These are phyloP conservation scores for Acanthoscelides obtectus DNA, from an alignment of 2,888 invertebrate genomes.

Conservation along the genomic window DNA sequence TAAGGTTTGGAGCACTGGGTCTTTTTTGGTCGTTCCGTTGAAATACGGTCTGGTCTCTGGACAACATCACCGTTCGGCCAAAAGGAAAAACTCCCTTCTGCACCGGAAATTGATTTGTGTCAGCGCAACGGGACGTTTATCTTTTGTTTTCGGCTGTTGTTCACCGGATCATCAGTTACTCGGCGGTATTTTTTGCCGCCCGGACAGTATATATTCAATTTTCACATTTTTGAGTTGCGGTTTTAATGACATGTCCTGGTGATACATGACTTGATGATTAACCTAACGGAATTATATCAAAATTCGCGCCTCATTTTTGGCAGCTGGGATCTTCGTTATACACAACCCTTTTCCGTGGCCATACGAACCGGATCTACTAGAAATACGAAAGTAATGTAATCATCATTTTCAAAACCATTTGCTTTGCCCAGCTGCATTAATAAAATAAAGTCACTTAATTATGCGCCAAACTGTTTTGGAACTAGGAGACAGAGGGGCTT, in stretches of 20 bases:
- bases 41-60: not conserved
- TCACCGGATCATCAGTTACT: not conserved
- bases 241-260: not conserved
- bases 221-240: not conserved
- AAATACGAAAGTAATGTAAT: no score
- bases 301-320: no score
- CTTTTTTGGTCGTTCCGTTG: not conserved
- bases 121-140: not conserved
- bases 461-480: no score
- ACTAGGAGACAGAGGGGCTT: not conserved
- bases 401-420: no score
- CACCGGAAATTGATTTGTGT: not conserved
- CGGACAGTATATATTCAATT: not conserved
- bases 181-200: not conserved
- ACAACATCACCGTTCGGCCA: not conserved
- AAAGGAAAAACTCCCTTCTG: not conserved
- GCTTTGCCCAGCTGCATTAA: no score
- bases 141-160: not conserved
- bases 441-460: no score
- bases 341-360: no score
- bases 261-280: no score
- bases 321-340: no score
- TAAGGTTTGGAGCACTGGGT: not conserved
- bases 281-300: no score
- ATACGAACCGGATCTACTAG: no score